Base-by-base conservation (phyloP, 2,888 invertebrate genomes). In the Sepioteuthis lessoniana region DNA sequence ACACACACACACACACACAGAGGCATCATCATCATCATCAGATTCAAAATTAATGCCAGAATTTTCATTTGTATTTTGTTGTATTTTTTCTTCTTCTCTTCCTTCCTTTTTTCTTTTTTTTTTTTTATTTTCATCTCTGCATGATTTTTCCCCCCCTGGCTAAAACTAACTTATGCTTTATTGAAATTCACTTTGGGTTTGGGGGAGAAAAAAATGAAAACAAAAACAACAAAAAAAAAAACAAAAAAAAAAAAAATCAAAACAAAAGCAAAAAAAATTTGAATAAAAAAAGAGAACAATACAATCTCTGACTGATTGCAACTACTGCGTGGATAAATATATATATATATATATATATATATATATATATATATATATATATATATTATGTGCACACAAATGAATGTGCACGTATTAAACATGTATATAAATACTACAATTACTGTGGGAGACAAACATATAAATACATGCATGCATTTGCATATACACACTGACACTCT, bases 311-410 rank as follows among this genome's bases (percentile, higher is more conserved):
- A 76, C 76, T 76, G 76, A 76, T 76, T 76, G 76, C 76, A 76
- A 76, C 76, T 76, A 76, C 76, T 76, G 76, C 76, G 76, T 76
- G 76, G 76, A 76, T 76, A 76, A 76, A 76, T 76, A 76, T n/a
- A 76, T 35, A 31, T 76, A 76, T 76, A 76, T 31, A 76, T n/a
- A n/a, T n/a, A 76, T 76, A 76, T n/a, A 76, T 76, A 76, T n/a
- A 76, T 35, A 31, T 76, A 76, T 76, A 76, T 31, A 76, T n/a
- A 76, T 76, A 76, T n/a, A 76, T 76, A 76, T n/a, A 76, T 35
- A 31, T 76, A 76, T 76, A 76, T 31, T 76, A 76, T 13, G 76
- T 76, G n/a, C 76, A 76, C 76, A 76, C 2, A 76, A 76, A 76
- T 76, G 16, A n/a, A 76, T 16, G 76, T 76, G 76, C 7, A 35